Base-by-base conservation (phyloP, 2,113 vertebrate species). In the Leptobrachium ailaonicum region DNA sequence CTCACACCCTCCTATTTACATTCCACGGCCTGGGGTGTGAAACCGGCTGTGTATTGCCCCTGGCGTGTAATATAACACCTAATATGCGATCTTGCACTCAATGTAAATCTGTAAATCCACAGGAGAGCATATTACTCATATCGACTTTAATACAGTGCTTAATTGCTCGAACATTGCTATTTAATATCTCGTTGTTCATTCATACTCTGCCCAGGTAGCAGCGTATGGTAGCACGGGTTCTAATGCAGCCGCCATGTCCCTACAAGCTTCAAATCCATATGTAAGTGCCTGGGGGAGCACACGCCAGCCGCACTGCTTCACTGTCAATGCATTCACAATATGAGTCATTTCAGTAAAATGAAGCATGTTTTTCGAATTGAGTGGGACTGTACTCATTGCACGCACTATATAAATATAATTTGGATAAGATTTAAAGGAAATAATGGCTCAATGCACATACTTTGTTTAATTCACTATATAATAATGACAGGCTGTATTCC, bases 61-160 rank as follows among this genome's bases (percentile, higher is more conserved):
- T 68, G 74, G 74, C 74, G 41, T 76, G 13, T 69, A 70, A 69
- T 20, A 44, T n/a, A 68, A 41, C 42, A 53, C 41, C 66, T 60
- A 41, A 53, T 62, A 14, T n/a, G 58, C 44, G 42, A 43, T 77
- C 4, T 77, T 56, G 66, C 60, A 69, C 66, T 69, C 7, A 44
- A 56, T 50, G n/a, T 9, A 11, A 45, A 60, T 60, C 56, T 60
- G 8, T 50, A 50, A 60, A 60, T 14, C 56, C 13, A 12, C 56
- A 60, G 56, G 56, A 60, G 13, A 11, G 13, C 13, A 14, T 12
- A 14, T 14, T 60, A 60, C 13, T 60, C 3, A 1, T 60, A 7
- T 12, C 6, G 13, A 60, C 56, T 14, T 14, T 60, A 14, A 4
- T 8, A 50, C 8, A 50, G 8, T 50, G 8, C 47, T 50, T 50